A percentile compares a stretch with the other conserved stretches of the same genome.
Conservation (phyloP, 2,888 invertebrate species). For the Digitonthophagus gazella region DNA sequence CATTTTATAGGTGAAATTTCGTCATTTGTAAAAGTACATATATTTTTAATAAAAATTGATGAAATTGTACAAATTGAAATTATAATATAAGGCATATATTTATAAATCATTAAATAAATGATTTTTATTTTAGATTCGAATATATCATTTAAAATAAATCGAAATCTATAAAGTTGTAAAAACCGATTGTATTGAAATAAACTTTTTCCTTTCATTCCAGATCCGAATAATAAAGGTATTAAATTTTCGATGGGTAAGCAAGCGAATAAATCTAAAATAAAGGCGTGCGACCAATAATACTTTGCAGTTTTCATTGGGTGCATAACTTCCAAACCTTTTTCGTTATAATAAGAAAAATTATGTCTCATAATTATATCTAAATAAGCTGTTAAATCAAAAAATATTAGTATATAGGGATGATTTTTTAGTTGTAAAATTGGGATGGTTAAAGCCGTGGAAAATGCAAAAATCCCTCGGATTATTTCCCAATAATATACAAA, state of each 20-base stretch:
- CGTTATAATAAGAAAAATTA: conserved; percentile 36
- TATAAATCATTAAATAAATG: conserved; percentile 4
- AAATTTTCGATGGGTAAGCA: conserved; percentile 32
- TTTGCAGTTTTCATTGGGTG: conserved; percentile 36
- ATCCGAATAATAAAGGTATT: conserved; percentile 1
- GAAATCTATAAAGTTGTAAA: conserved; percentile 22
- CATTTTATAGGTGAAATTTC: too few species aligned
- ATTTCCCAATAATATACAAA: conserved; percentile 35
- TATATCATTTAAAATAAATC: conserved; percentile 4
- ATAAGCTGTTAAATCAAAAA: conserved; percentile 31
- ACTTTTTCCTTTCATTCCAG: background rate
- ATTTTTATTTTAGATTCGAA: conserved; percentile 3
- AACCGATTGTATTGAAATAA: conserved; percentile 25
- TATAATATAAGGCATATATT: conserved; percentile 12
- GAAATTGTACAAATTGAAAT: conserved; percentile 5
- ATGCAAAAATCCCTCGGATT: conserved; percentile 27
- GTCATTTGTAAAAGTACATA: too few species aligned
- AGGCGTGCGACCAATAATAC: conserved; percentile 35
- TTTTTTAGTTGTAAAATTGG: conserved; percentile 22
- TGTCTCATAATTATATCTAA: conserved; percentile 36
- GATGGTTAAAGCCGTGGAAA: conserved; percentile 26
- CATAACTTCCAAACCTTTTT: conserved; percentile 34
- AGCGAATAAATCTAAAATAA: conserved; percentile 35
- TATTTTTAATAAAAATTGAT: background rate
- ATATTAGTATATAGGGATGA: conserved; percentile 24